Conservation (phyloP, 2,113 vertebrate genomes). For the Sceloporus undulatus region DNA sequence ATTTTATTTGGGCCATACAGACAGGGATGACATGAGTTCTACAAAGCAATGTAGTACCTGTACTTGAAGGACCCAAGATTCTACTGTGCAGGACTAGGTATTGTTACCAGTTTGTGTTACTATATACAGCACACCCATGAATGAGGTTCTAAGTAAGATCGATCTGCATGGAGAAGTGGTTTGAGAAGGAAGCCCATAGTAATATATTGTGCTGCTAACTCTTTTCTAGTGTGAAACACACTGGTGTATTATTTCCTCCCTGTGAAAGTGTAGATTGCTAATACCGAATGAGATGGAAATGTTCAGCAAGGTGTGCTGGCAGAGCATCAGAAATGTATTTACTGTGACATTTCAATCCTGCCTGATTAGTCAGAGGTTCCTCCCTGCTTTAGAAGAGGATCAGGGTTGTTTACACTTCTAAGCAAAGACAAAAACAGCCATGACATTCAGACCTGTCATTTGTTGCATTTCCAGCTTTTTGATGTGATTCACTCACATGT, state of each 20-base stretch:
- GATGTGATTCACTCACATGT: not conserved
- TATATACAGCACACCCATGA: not conserved
- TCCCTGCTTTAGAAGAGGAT: conserved; percentile 30
- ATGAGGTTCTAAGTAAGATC: not conserved
- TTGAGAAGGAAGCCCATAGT: not conserved
- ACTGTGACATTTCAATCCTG: conserved; percentile 14
- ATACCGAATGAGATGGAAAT: not conserved
- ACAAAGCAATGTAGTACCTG: not conserved
- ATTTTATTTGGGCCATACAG: no score
- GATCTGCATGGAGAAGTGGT: no score
- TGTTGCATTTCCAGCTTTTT: not conserved
- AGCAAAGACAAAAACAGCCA: conserved; percentile 26
- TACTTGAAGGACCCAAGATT: not conserved
- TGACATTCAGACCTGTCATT: conserved; percentile 28
- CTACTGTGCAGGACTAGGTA: not conserved
- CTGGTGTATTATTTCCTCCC: not conserved
- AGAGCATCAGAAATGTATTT: not conserved
- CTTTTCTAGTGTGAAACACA: no score
- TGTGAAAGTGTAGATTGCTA: not conserved
- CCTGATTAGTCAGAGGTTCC: conserved; percentile 25
- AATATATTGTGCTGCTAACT: not conserved
- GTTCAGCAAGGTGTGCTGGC: not conserved
- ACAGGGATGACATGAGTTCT: not conserved
- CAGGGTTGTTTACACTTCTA: conserved; percentile 22
- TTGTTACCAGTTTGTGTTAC: not conserved